Base-by-base conservation (phyloP, 2,888 invertebrate genomes). In the Lobophora halterata region DNA sequence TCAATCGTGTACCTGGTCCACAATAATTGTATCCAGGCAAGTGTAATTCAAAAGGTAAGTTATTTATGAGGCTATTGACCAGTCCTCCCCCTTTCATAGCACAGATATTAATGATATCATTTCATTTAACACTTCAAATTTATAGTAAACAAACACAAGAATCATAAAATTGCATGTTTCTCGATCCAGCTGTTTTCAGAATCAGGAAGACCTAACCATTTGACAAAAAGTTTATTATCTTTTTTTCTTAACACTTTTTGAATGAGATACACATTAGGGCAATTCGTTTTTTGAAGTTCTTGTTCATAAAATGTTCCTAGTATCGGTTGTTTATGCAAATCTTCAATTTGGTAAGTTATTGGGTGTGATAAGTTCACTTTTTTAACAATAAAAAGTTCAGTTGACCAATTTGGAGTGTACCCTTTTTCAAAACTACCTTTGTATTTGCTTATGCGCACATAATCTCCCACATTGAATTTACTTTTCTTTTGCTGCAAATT, bases 321-420 rank as follows among this genome's bases (percentile, higher is more conserved):
- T 7, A 40, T 40, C 3, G 24, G 16, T 11, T 29, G 24, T 5
- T 24, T n/a, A n/a, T 14, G 8, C 3, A 5, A 1, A 25, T 40
- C 40, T 26, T 33, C 11, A 5, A 40, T n/a, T 4, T 12, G 3
- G 8, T 40, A 40, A 1, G 33, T 40, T 3, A 25, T 3, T 2
- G 39, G 40, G 3, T 12, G 13, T 6, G 18, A 11, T 5, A 19
- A n/a, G n/a, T 28, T 17, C 1, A 40, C 16, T 11, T 20, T 25
- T 3, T 12, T 14, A 13, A 40, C 21, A n/a, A 5, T 5, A 14
- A 34, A 40, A 8, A 40, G 3, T 14, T 40, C 33, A 3, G 40
- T 40, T 1, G 33, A 29, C 61, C 62, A 69, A 25, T 57, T 58
- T 0, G 63, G 58, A 9, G 57, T 61, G 31, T 58, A 65, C 1